phyloP scores from a whole-genome alignment of 1,140 invertebrate species.

The Orius laevigatus region DNA sequence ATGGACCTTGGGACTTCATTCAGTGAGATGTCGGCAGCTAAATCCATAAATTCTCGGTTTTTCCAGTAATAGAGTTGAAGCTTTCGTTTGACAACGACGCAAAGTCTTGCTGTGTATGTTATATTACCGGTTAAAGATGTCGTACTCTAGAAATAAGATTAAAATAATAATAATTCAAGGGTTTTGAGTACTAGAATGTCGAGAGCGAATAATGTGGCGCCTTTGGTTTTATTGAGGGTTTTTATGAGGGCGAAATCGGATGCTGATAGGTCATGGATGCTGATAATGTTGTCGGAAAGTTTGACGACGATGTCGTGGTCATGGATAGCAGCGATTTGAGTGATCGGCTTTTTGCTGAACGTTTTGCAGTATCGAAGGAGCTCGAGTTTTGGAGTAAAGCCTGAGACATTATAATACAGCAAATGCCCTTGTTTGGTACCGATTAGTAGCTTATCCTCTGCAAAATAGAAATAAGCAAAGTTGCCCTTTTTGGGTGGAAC shows the following conservation, averaged over 20 bases:
- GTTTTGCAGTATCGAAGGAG: slow-evolving; percentile 76
- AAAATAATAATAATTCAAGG: slow-evolving; percentile 2
- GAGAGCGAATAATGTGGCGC: slow-evolving; percentile 72
- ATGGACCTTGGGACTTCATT: slow-evolving; percentile 70
- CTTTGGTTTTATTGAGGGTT: slow-evolving; percentile 62
- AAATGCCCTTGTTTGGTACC: slow-evolving; percentile 86
- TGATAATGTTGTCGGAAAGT: slow-evolving; percentile 69
- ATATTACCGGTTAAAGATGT: slow-evolving; percentile 50
- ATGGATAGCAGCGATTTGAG: slow-evolving; percentile 76
- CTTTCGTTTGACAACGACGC: slow-evolving; percentile 74
- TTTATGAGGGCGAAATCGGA: slow-evolving; percentile 62
- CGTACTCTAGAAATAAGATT: slow-evolving; percentile 28
- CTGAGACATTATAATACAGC: slow-evolving; percentile 65
- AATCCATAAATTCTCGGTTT: slow-evolving; percentile 59
- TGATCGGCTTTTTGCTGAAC: slow-evolving; percentile 86
- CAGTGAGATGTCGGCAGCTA: slow-evolving; percentile 56
- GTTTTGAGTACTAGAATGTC: slow-evolving; percentile 51
- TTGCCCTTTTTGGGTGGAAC: no score
- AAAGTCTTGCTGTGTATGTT: slow-evolving; percentile 58
- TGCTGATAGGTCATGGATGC: slow-evolving; percentile 63
- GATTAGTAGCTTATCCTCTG: slow-evolving; percentile 80
- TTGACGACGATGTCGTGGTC: slow-evolving; percentile 74
- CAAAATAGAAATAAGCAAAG: slow-evolving; percentile 24
- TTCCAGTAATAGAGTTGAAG: slow-evolving; percentile 84
- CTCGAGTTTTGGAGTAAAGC: slow-evolving; percentile 35